Percentiles rank a stretch among this genome's conserved stretches.
Evolutionary conservation across 2,797 vertebrate genomes (phyloP).

Genomic region (Brachyrhaphis roseni): DNA sequence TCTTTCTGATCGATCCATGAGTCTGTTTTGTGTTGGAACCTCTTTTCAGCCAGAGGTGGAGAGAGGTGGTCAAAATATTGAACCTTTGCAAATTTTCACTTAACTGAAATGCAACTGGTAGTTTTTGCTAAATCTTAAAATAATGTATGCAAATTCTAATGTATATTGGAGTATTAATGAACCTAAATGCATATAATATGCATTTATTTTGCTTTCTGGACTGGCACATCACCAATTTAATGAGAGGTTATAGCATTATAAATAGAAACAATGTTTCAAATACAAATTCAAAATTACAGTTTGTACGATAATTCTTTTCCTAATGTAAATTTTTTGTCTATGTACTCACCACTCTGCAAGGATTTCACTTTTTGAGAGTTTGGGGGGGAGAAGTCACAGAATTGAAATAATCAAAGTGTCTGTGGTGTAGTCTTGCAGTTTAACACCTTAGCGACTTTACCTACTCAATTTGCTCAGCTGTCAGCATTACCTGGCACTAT

Average conservation of each 20-base stretch:
- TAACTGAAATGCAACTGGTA: not conserved
- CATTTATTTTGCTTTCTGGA: not conserved
- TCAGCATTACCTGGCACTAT: not conserved
- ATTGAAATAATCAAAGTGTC: not conserved
- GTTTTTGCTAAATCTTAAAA: not conserved
- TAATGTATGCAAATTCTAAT: too few species aligned
- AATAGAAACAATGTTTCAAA: not conserved
- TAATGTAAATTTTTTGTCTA: not conserved
- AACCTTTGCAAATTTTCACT: not conserved
- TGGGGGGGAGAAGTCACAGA: not conserved
- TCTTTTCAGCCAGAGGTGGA: too few species aligned
- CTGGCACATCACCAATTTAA: not conserved
- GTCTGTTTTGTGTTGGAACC: not conserved
- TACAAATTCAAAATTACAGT: not conserved
- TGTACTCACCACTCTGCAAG: too few species aligned
- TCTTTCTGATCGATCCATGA: not conserved
- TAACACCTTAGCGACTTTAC: not conserved
- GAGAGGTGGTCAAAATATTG: slow-evolving; percentile 5
- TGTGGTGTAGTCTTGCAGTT: not conserved
- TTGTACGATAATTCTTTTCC: not conserved
- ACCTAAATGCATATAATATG: too few species aligned
- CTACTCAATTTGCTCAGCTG: not conserved
- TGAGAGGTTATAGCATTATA: not conserved
- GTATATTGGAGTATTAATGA: not conserved
- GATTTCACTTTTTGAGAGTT: not conserved